Evolutionary conservation across 2,888 invertebrate genomes (phyloP).

Genomic region (Tuberolachnus salignus): DNA sequence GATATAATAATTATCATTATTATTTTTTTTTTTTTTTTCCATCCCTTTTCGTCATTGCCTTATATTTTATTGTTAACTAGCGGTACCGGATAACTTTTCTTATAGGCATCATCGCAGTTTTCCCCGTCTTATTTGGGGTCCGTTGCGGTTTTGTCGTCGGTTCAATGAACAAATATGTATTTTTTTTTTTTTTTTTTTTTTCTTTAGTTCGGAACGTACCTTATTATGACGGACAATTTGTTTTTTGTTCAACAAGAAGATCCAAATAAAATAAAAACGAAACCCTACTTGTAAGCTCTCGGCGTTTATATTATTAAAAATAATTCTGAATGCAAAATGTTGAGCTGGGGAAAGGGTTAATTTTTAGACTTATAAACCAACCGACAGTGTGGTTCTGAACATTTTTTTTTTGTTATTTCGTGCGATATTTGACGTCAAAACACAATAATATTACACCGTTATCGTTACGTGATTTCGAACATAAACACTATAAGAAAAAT

Average conservation of each 20-base stretch:
- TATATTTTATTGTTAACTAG: constrained; percentile 21
- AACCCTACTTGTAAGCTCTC: too few relatives aligned
- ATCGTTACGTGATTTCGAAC: neutral
- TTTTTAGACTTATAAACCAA: too few relatives aligned
- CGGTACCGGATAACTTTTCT: neutral
- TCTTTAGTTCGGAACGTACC: too few relatives aligned
- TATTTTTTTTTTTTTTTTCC: constrained; percentile 4
- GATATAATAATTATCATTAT: neutral
- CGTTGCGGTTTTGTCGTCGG: constrained; percentile 30
- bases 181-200: neutral
- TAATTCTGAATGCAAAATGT: too few relatives aligned
- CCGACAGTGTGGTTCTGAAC: neutral
- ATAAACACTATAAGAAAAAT: neutral
- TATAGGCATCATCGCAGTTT: neutral
- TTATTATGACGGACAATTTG: too few relatives aligned
- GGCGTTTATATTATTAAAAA: too few relatives aligned
- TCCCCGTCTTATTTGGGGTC: neutral
- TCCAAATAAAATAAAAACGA: too few relatives aligned
- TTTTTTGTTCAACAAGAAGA: too few relatives aligned
- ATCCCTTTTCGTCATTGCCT: constrained; percentile 11
- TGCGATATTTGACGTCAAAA: constrained; percentile 1
- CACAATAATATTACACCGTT: neutral
- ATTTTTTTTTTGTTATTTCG: neutral
- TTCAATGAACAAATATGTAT: constrained; percentile 34
- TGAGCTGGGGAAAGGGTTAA: too few relatives aligned